A percentile compares a stretch with the other conserved stretches of the same genome.
Evolutionary conservation across 2,797 vertebrate species (phyloP).

Genomic region (Brachymystax lenok): DNA sequence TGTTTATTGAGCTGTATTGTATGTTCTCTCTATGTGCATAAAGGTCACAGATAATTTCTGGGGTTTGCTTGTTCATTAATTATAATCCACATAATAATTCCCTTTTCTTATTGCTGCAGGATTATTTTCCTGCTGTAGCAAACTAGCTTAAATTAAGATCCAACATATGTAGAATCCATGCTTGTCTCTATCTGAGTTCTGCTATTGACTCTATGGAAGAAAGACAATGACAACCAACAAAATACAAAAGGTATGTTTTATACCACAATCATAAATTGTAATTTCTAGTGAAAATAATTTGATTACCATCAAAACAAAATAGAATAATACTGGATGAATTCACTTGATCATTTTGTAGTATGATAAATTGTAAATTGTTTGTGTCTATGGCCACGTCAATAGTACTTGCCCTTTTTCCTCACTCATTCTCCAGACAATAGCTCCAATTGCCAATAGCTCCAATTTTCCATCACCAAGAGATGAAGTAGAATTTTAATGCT

Average conservation of each 20-base stretch:
- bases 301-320: not conserved
- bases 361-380: not conserved
- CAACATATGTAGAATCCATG: not conserved
- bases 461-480: not conserved
- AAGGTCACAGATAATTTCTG: conserved; percentile 21
- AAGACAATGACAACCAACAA: not conserved
- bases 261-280: not conserved
- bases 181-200: not conserved
- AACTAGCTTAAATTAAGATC: no score
- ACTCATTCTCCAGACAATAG: not conserved
- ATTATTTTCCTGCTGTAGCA: no score
- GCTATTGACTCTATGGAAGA: not conserved
- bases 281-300: not conserved
- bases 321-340: not conserved
- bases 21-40: not conserved
- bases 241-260: not conserved
- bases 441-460: not conserved
- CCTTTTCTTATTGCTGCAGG: no score
- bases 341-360: not conserved
- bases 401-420: not conserved
- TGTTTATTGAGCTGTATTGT: conserved; percentile 1
- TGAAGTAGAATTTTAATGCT: not conserved
- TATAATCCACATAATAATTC: no score
- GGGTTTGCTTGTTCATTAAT: conserved; percentile 19
- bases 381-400: not conserved